Conservation (phyloP, 2,797 vertebrate species). For the Oreochromis mossambicus region DNA sequence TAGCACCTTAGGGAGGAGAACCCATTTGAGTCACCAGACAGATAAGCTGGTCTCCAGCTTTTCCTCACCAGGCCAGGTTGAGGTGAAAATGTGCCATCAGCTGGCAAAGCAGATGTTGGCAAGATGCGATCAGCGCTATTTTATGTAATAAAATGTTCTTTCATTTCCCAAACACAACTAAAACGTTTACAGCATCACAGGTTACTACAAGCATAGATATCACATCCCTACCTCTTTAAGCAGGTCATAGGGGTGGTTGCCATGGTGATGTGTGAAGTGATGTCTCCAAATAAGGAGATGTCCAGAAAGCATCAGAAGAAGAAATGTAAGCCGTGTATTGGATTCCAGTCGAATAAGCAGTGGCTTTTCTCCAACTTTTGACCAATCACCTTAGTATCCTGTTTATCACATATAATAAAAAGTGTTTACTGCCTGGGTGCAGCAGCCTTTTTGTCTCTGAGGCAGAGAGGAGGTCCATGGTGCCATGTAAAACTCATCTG, state of each 20-base stretch:
- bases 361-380: too few species aligned
- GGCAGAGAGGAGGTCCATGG: too few species aligned
- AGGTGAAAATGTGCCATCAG: neutral
- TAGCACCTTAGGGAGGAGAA: neutral
- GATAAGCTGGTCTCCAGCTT: neutral
- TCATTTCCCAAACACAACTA: neutral
- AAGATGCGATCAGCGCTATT: neutral
- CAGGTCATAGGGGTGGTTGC: neutral
- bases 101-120: neutral
- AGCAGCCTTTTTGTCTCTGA: too few species aligned
- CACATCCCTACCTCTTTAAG: neutral
- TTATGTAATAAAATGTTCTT: neutral
- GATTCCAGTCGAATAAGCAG: too few species aligned
- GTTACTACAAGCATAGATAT: neutral
- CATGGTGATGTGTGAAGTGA: neutral
- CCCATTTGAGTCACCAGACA: neutral
- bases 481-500: too few species aligned
- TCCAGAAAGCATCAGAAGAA: neutral
- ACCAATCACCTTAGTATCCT: too few species aligned
- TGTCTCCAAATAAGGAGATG: neutral
- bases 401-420: too few species aligned
- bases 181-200: neutral
- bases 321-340: neutral
- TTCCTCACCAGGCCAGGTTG: neutral
- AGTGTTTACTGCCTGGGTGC: too few species aligned